A percentile compares a stretch with the other conserved stretches of the same genome.
These are phyloP conservation scores for Pocillopora verrucosa DNA, from an alignment of 64 coral and sea anemone genomes.

Conservation along the genomic window DNA sequence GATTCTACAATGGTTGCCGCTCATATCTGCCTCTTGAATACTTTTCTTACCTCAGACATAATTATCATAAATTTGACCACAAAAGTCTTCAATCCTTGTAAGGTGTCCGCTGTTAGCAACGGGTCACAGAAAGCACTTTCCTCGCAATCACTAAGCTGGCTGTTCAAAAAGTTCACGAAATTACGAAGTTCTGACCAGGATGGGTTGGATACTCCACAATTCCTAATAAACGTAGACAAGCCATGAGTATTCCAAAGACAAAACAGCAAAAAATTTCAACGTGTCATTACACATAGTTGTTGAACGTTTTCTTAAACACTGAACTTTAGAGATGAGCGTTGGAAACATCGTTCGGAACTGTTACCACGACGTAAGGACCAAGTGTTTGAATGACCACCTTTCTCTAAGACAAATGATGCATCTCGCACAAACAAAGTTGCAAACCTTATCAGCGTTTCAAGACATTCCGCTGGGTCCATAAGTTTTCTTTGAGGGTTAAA, in stretches of 20 bases:
- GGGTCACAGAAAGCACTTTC: slow-evolving; percentile 23
- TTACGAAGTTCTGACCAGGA: slow-evolving; percentile 59
- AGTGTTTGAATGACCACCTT: neutral
- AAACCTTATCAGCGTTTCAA: slow-evolving; percentile 26
- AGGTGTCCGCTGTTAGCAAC: slow-evolving; percentile 32
- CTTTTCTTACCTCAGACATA: slow-evolving; percentile 58
- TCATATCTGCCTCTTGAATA: neutral
- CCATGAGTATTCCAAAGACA: neutral
- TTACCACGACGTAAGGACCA: too few relatives aligned
- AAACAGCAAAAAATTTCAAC: too few relatives aligned
- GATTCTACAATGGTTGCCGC: too few relatives aligned
- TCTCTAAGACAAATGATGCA: neutral
- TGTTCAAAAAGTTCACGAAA: slow-evolving; percentile 57
- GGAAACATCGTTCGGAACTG: too few relatives aligned
- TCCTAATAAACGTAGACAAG: neutral
- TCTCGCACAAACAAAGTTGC: neutral
- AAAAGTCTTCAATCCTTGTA: slow-evolving; percentile 53
- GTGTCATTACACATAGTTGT: too few relatives aligned
- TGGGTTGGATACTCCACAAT: slow-evolving; percentile 48
- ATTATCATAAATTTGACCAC: slow-evolving; percentile 58
- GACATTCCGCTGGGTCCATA: slow-evolving; percentile 7
- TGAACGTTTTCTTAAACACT: too few relatives aligned
- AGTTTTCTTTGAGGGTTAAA: slow-evolving; percentile 8
- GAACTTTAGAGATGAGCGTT: too few relatives aligned
- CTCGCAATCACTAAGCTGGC: slow-evolving; percentile 52